phyloP scores from a whole-genome alignment of 2,113 vertebrate species.

The Ondatra zibethicus region DNA sequence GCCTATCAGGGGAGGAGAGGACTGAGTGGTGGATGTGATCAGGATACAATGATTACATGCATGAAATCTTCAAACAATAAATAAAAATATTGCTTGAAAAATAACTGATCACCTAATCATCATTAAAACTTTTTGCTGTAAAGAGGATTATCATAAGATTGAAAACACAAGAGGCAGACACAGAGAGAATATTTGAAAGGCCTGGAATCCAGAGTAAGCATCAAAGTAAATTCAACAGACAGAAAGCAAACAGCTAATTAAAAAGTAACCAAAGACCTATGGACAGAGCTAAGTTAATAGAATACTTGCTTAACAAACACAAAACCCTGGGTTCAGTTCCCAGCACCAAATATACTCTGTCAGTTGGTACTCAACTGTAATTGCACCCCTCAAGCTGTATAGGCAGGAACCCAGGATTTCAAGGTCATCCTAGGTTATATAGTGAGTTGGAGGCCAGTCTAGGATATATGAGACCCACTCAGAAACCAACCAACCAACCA shows the following conservation, averaged over 20 bases:
- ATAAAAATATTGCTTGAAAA: neutral
- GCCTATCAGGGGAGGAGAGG: neutral
- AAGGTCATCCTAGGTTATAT: neutral
- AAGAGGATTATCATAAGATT: neutral
- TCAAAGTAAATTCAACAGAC: neutral
- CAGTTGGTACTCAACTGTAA: neutral
- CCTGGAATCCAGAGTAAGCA: neutral
- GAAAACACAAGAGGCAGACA: neutral
- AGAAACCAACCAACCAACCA: neutral
- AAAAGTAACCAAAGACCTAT: neutral
- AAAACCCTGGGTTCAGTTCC: neutral
- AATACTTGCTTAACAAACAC: neutral
- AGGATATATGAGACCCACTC: neutral
- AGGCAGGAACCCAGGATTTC: neutral
- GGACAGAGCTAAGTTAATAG: neutral
- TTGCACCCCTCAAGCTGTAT: neutral
- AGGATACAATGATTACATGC: neutral
- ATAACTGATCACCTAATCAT: neutral
- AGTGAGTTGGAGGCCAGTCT: neutral
- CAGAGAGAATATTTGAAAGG: neutral
- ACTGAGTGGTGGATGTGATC: neutral
- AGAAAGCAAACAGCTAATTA: neutral
- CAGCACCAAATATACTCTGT: neutral
- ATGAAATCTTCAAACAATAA: neutral
- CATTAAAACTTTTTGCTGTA: neutral